These are phyloP conservation scores for Dolichopus griseipennis DNA, from an alignment of 2,888 invertebrate species.

Conservation along the genomic window DNA sequence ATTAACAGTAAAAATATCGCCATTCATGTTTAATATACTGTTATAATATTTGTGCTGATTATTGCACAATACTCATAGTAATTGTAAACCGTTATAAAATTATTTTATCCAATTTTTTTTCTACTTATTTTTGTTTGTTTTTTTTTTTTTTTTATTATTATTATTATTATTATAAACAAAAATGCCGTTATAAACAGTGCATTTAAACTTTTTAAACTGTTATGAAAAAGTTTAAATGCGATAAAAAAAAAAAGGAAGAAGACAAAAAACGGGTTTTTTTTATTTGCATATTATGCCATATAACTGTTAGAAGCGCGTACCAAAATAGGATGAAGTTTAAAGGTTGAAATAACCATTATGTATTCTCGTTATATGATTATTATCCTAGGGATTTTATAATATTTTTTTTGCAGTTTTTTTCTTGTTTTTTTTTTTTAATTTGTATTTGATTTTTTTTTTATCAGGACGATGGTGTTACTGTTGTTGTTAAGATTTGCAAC, in stretches of 20 bases:
- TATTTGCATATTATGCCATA: background rate
- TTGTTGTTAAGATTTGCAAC: background rate
- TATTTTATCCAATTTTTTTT: background rate
- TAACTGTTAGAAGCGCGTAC: background rate
- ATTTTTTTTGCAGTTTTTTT: background rate
- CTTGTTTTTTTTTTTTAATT: too few relatives aligned
- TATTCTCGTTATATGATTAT: background rate
- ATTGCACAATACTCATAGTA: background rate
- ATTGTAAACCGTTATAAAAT: conserved; percentile 1
- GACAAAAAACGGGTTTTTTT: background rate
- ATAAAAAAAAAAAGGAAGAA: background rate
- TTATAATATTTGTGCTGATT: conserved; percentile 1
- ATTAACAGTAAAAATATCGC: background rate
- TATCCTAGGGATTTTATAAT: background rate
- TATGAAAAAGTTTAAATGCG: background rate
- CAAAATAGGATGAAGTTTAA: background rate
- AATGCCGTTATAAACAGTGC: conserved; percentile 1
- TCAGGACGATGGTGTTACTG: background rate
- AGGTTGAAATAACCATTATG: conserved; percentile 3
- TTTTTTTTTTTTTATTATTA: background rate
- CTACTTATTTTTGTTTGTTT: background rate
- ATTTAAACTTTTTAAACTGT: background rate
- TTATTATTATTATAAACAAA: background rate
- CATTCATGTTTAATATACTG: background rate
- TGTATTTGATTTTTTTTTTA: background rate